Base-by-base conservation (phyloP, 1,140 invertebrate species). In the Drosophila rufa region DNA sequence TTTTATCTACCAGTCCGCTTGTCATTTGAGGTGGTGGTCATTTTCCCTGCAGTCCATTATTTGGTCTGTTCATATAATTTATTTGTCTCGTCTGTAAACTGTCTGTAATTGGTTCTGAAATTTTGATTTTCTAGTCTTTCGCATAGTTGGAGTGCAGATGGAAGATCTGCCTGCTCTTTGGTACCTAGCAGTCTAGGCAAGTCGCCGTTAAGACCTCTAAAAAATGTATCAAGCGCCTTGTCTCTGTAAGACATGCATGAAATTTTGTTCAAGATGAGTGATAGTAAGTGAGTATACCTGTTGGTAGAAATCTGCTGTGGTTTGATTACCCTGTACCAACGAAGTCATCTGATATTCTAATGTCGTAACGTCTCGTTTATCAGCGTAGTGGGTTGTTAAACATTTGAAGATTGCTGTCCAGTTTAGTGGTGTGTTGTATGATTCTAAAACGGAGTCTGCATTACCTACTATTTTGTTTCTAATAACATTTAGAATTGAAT, bases 401-500 rank as follows among this genome's bases (percentile, higher is more conserved):
- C 25, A 27, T 27, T 27, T 27, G 6, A 27, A 27, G 25, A 27
- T 27, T 27, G 3, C 25, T 27, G 25, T 6, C 25, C 25, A 27
- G 25, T 27, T 27, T 27, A 27, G 25, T 27, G 25, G 40, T 15
- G 40, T 42, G 15, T 42, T 42, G 15, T 42, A 42, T 42, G 40
- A 42, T 42, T 42, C 40, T 42, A 42, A n/a, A 42, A 42, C 40
- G 2, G 15, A n/a, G 14, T 42, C 40, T 42, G 17, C 7, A 46
- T 46, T 46, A 46, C 43, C 43, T 46, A 19, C n/a, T 46, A 46
- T 46, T 46, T 46, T 46, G 17, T 46, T 46, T 46, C 17, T 46
- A 46, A 46, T 46, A 19, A 5, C 38, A 40, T 40, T 40, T 15
- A 15, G 2, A 40, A 40, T 40, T 15, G 14, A 14, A 40, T 40